These are phyloP conservation scores for Drosophila quadrilineata DNA, from an alignment of 1,140 invertebrate species.

Conservation along the genomic window DNA sequence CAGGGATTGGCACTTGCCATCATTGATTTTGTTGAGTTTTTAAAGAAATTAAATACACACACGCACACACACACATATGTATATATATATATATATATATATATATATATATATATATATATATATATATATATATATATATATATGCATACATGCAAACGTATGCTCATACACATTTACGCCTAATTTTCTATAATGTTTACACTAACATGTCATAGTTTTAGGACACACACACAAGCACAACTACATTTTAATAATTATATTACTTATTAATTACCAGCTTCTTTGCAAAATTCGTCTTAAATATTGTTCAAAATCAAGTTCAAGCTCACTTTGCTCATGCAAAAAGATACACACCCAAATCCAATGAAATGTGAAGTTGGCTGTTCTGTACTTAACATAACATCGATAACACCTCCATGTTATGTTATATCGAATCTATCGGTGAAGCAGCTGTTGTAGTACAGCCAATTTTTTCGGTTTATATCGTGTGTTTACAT, in stretches of 20 bases:
- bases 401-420: too few species aligned
- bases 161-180: too few species aligned
- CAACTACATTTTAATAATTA: slow-evolving; percentile 33
- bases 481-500: slow-evolving; percentile 1
- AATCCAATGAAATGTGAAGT: slow-evolving; percentile 51
- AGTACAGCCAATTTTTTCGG: too few species aligned
- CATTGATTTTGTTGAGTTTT: slow-evolving; percentile 32
- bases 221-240: slow-evolving; percentile 55
- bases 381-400: too few species aligned
- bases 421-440: too few species aligned
- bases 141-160: slow-evolving; percentile 1
- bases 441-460: too few species aligned
- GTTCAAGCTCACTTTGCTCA: slow-evolving; percentile 17
- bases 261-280: slow-evolving; percentile 54
- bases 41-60: slow-evolving; percentile 8
- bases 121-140: too few species aligned
- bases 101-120: slow-evolving; percentile 7
- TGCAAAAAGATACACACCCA: slow-evolving; percentile 73
- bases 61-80: slow-evolving; percentile 16
- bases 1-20: neutral
- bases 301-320: slow-evolving; percentile 32
- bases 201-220: slow-evolving; percentile 14
- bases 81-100: slow-evolving; percentile 10
- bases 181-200: neutral
- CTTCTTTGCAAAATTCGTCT: slow-evolving; percentile 19